A percentile compares a stretch with the other conserved stretches of the same genome.
Evolutionary conservation across 1,140 invertebrate species (phyloP).

Genomic region (Meloidogyne exigua): DNA sequence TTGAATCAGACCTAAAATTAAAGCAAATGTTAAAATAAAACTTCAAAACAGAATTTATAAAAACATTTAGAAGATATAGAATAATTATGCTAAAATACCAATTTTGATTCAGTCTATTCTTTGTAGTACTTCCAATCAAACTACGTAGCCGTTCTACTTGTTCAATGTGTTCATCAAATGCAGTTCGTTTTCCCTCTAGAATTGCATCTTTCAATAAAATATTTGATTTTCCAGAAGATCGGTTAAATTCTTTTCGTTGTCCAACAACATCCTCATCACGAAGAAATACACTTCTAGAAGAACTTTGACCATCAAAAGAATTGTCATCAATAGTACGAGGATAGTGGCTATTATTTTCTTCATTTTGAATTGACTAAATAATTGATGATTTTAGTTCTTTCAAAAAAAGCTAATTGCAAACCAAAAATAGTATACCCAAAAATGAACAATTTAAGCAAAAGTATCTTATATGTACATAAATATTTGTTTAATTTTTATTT

Average conservation of each 20-base stretch:
- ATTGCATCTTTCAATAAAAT: not conserved
- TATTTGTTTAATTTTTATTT: too few relatives aligned
- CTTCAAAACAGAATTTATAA: not conserved
- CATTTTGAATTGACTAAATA: not conserved
- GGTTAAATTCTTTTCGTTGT: not conserved
- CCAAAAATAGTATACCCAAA: too few relatives aligned
- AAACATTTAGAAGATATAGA: too few relatives aligned
- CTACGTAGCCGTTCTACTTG: not conserved
- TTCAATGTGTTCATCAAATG: slow-evolving; percentile 1
- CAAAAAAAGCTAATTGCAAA: too few relatives aligned
- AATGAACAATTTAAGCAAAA: too few relatives aligned
- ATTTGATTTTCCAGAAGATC: not conserved
- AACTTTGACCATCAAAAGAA: not conserved
- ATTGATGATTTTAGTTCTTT: too few relatives aligned
- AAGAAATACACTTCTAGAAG: not conserved
- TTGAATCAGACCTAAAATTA: not conserved
- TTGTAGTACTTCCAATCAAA: not conserved
- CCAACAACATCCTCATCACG: not conserved
- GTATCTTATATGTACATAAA: too few relatives aligned
- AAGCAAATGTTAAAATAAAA: not conserved
- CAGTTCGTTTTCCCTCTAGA: not conserved
- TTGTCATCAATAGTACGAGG: not conserved
- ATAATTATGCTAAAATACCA: not conserved
- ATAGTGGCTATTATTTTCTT: not conserved
- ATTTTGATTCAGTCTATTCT: not conserved